A percentile compares a stretch with the other conserved stretches of the same genome.
phyloP scores from a whole-genome alignment of 2,113 vertebrate genomes.

The Eonycteris spelaea region DNA sequence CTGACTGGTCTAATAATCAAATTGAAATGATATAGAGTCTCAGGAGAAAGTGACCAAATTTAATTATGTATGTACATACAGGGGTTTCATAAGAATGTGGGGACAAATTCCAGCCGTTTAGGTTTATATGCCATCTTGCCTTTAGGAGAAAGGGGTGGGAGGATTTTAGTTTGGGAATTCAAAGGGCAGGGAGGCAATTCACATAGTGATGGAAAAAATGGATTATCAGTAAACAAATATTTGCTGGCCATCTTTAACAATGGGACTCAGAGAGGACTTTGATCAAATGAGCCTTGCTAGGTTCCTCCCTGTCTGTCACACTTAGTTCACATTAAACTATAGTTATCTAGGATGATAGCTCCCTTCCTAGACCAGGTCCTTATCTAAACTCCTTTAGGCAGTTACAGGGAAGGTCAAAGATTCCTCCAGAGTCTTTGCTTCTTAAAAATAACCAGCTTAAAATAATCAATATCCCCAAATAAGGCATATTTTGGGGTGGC shows the following conservation, averaged over 20 bases:
- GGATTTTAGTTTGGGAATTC: neutral
- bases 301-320: neutral
- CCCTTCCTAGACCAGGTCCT: neutral
- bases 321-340: neutral
- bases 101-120: neutral
- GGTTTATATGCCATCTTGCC: neutral
- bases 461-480: neutral
- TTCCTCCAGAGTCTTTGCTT: too few relatives aligned
- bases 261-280: neutral
- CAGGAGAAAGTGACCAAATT: neutral
- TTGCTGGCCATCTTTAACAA: neutral
- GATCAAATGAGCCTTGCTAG: neutral
- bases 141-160: neutral
- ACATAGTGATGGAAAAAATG: neutral
- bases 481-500: neutral
- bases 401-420: neutral
- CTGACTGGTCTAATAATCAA: neutral
- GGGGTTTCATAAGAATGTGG: neutral
- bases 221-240: neutral
- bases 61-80: neutral
- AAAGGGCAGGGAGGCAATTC: neutral
- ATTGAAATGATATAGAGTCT: too few relatives aligned
- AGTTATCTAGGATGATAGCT: neutral
- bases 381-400: neutral
- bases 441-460: too few relatives aligned